Conservation (phyloP, 2,113 vertebrate genomes). For the Scalopus aquaticus region DNA sequence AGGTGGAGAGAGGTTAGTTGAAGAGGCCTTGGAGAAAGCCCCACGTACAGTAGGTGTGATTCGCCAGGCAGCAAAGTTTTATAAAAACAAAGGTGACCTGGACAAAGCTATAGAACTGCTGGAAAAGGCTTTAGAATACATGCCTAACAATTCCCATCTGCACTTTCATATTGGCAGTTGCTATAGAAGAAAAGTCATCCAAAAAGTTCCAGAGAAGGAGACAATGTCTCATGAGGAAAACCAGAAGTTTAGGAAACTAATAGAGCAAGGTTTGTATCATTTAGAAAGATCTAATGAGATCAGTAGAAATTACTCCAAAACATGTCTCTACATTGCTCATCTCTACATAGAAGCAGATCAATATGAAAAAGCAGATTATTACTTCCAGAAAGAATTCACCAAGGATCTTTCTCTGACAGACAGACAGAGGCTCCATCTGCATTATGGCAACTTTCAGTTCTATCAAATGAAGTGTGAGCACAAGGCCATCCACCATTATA, state of each 20-base stretch:
- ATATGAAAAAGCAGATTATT: constrained; percentile 80
- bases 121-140: constrained; percentile 67
- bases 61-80: constrained; percentile 84
- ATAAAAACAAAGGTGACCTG: constrained; percentile 67
- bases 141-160: constrained; percentile 75
- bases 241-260: constrained; percentile 30
- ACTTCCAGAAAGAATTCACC: constrained; percentile 78
- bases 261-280: constrained; percentile 71
- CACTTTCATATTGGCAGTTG: constrained; percentile 82
- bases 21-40: constrained; percentile 80
- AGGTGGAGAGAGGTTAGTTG: constrained; percentile 75
- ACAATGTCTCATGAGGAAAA: not conserved
- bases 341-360: constrained; percentile 52
- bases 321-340: constrained; percentile 71
- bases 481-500: constrained; percentile 81
- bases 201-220: not conserved
- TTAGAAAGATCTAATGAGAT: constrained; percentile 67
- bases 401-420: not conserved
- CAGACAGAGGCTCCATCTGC: constrained; percentile 73
- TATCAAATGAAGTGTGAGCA: constrained; percentile 66
- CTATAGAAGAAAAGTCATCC: constrained; percentile 70
- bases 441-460: constrained; percentile 81
- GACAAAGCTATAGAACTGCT: constrained; percentile 77
- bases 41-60: constrained; percentile 77
- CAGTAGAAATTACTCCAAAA: constrained; percentile 44